phyloP scores from a whole-genome alignment of 1,140 invertebrate genomes.

The Nasonia longicornis region DNA sequence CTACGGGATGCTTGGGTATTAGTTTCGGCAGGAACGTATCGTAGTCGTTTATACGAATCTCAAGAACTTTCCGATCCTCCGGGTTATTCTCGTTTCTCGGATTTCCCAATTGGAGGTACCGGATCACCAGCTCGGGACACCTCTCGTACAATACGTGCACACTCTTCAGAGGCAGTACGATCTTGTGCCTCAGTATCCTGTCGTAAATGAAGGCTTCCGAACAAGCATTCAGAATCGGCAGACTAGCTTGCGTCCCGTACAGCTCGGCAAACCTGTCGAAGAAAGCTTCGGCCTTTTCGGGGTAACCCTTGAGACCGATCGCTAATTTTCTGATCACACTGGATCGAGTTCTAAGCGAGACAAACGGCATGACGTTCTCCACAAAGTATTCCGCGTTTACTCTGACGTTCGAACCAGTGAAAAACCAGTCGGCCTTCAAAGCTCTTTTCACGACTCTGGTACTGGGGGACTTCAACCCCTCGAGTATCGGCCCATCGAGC shows the following conservation, averaged over 20 bases:
- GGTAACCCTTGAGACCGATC: neutral
- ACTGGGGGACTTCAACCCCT: neutral
- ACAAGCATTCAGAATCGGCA: constrained; percentile 5
- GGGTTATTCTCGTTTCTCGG: neutral
- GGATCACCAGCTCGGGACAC: neutral
- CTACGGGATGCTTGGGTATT: neutral
- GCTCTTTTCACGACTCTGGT: neutral
- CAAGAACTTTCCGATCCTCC: neutral
- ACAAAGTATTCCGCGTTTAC: neutral
- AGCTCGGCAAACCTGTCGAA: neutral
- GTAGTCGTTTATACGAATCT: constrained; percentile 17
- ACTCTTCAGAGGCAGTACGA: neutral
- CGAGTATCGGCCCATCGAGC: neutral
- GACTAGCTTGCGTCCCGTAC: neutral
- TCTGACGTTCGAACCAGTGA: neutral
- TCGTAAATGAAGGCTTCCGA: neutral
- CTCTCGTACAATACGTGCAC: neutral
- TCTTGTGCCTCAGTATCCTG: neutral
- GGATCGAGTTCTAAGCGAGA: neutral
- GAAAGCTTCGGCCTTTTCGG: constrained; percentile 3
- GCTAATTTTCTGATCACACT: constrained; percentile 26
- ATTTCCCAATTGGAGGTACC: constrained; percentile 37
- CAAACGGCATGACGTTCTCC: neutral
- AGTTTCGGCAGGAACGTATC: constrained; percentile 13
- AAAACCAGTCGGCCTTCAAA: constrained; percentile 23